Conservation (phyloP, 2,797 vertebrate species). For the Jordanella pulchra region DNA sequence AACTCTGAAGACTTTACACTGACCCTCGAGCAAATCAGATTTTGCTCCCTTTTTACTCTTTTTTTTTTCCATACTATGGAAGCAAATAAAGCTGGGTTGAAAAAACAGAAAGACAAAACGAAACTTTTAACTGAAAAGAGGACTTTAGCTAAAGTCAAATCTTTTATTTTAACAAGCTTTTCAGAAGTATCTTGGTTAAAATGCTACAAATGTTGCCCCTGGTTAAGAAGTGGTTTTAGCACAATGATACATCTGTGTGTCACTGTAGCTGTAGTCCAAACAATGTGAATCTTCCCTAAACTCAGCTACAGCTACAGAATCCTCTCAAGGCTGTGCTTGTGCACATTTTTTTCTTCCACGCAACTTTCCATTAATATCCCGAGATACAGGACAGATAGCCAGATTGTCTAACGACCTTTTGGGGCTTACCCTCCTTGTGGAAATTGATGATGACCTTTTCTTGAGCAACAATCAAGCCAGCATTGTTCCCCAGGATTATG, state of each 20-base stretch:
- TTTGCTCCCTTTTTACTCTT: background rate
- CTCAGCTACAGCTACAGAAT: background rate
- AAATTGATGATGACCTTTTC: background rate
- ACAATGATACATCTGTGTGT: background rate
- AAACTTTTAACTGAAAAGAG: too few species aligned
- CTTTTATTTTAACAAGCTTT: too few species aligned
- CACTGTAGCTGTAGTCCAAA: background rate
- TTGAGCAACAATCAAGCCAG: background rate
- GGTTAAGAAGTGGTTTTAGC: background rate
- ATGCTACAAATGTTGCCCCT: background rate
- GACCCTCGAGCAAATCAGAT: background rate
- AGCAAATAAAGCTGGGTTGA: too few species aligned
- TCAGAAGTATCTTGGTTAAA: too few species aligned
- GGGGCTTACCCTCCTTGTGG: background rate
- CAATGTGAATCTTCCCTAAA: background rate
- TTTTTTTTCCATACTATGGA: too few species aligned
- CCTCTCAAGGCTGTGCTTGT: background rate
- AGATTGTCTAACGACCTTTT: background rate
- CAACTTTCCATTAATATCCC: background rate
- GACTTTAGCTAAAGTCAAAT: too few species aligned
- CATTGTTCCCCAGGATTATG: background rate
- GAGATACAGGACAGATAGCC: background rate
- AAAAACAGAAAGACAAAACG: too few species aligned
- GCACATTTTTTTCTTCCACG: background rate
- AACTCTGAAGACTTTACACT: background rate